A percentile compares a stretch with the other conserved stretches of the same genome.
These are phyloP conservation scores for Thomomys bottae DNA, from an alignment of 2,113 vertebrate genomes.

Conservation along the genomic window DNA sequence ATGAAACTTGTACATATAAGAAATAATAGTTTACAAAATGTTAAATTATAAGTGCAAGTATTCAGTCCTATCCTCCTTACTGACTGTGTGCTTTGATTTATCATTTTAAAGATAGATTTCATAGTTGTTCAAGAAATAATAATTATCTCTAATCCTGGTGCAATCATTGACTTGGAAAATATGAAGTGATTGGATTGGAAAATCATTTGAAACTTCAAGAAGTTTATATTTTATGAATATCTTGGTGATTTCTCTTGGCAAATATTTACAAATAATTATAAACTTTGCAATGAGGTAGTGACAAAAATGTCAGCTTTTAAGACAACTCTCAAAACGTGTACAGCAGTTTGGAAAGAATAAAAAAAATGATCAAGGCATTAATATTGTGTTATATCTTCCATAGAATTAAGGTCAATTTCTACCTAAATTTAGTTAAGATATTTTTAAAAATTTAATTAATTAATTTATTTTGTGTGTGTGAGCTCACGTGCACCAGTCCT, in stretches of 20 bases:
- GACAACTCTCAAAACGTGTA: not conserved
- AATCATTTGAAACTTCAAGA: slow-evolving; percentile 41
- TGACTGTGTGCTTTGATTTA: not conserved
- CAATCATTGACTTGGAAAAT: slow-evolving; percentile 54
- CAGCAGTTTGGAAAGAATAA: not conserved
- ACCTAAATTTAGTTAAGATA: no score
- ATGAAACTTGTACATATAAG: not conserved
- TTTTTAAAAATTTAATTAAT: no score
- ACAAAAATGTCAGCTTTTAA: not conserved
- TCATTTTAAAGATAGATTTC: not conserved
- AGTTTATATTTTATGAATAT: slow-evolving; percentile 45
- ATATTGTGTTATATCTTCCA: not conserved
- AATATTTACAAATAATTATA: not conserved
- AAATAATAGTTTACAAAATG: not conserved
- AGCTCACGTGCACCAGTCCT: no score
- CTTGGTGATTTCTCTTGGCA: not conserved
- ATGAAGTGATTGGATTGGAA: slow-evolving; percentile 14
- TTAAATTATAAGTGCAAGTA: slow-evolving; percentile 8
- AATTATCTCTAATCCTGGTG: slow-evolving; percentile 22
- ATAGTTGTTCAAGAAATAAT: not conserved
- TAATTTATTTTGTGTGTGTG: no score
- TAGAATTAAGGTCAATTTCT: no score
- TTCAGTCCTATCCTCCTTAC: not conserved
- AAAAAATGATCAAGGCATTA: not conserved
- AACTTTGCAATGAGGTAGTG: not conserved